Evolutionary conservation across 1,140 invertebrate species (phyloP), one percentile per base, ranked within the genome.

Genomic region (Lasaia peninsularis): DNA sequence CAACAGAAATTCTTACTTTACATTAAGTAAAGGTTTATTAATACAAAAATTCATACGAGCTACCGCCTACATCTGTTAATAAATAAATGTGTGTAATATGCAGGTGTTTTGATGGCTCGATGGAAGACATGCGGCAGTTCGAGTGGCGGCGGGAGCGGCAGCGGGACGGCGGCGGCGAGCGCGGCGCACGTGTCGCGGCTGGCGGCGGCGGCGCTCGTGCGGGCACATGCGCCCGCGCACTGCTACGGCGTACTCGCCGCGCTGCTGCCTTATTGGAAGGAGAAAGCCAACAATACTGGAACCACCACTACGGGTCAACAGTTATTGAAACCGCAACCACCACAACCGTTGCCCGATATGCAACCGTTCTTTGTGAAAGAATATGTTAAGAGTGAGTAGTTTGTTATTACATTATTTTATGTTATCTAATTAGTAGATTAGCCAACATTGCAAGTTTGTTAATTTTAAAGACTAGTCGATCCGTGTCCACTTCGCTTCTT

Each of bases 351-450:
- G 49, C 97, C 97, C 1, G 97, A 98, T 75, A 98, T 98, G 95
- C 95, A 96, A 5, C 98, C 98, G 34, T 97, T 99, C 84, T 99
- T 99, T 90, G 91, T 98, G 16, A 93, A 96, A 50, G 96, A 97
- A 75, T 98, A 98, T 83, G 94, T 98, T 6, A 97, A 97, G 81
- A 93, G 91, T 88, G 70, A 86, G 84, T 73, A 35, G 7, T 28
- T 28, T 28, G 24, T 28, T 0, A 28, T 28, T 0, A 28, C 8
- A 3, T 28, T 28, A 24, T 24, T 24, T 24, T 24, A 24, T 5
- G 24, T 24, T 24, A 0, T 24, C 24, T 24, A 24, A 3, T 2
- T 2, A 24, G 24, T 5, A 5, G 2, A 24, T 24, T 24, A 24
- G 0, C 24, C 8, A 6, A 28, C 24, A 28, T 28, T 28, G 24